Evolutionary conservation across 1,140 invertebrate genomes (phyloP).

Genomic region (Camponotus vicinus): DNA sequence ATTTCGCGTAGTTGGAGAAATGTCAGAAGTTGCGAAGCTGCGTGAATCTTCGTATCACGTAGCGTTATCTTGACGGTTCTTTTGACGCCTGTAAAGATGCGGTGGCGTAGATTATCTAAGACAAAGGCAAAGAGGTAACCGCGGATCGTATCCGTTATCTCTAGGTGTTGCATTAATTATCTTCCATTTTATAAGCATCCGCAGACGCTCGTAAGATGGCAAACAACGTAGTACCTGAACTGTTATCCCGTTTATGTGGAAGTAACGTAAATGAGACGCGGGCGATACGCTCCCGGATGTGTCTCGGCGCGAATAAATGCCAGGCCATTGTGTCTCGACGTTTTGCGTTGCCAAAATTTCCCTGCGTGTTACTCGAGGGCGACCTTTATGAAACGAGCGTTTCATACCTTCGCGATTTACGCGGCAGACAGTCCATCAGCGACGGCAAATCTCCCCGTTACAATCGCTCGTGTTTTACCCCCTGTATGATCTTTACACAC

Average conservation of each 20-base stretch:
- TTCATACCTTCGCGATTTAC: constrained; percentile 19
- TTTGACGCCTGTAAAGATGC: constrained; percentile 20
- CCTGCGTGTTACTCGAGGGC: neutral
- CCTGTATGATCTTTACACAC: constrained; percentile 11
- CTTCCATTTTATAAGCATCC: constrained; percentile 49
- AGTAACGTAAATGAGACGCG: neutral
- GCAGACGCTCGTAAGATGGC: constrained; percentile 47
- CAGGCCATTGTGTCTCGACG: neutral
- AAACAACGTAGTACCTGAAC: constrained; percentile 16
- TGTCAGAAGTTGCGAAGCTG: neutral
- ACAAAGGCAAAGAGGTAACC: constrained; percentile 48
- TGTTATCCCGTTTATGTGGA: constrained; percentile 29
- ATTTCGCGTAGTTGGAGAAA: neutral
- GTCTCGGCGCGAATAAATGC: constrained; percentile 37
- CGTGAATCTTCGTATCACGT: constrained; percentile 11
- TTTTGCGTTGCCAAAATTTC: constrained; percentile 34
- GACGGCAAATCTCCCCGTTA: neutral
- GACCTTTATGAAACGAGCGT: constrained; percentile 22
- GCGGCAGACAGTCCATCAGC: neutral
- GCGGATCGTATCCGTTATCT: constrained; percentile 42
- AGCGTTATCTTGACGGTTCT: constrained; percentile 30
- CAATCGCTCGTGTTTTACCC: constrained; percentile 24
- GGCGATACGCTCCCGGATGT: constrained; percentile 1
- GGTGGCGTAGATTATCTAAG: neutral
- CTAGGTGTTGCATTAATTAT: constrained; percentile 52